phyloP scores from a whole-genome alignment of 2,797 vertebrate species.

The Nyctibius grandis region DNA sequence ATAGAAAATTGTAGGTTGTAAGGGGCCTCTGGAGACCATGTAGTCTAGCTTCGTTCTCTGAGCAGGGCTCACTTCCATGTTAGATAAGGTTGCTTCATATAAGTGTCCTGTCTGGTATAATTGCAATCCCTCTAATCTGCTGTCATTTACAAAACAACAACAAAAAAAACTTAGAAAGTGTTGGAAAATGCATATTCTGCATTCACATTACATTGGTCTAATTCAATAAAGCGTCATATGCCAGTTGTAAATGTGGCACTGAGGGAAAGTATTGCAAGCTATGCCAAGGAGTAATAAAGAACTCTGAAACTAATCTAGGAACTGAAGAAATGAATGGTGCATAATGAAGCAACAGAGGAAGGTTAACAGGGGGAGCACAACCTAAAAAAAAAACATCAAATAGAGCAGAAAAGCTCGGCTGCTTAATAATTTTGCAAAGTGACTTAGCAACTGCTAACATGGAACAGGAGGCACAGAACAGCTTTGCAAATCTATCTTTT shows the following conservation, averaged over 20 bases:
- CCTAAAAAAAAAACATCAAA: conserved; percentile 23
- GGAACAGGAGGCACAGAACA: background rate
- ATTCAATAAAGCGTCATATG: background rate
- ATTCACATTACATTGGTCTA: background rate
- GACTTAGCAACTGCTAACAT: background rate
- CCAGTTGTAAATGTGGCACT: background rate
- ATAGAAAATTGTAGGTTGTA: background rate
- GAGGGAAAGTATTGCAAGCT: background rate
- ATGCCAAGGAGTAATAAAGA: background rate
- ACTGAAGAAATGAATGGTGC: background rate
- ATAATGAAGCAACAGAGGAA: background rate
- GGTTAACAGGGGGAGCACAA: background rate
- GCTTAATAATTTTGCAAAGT: conserved; percentile 1
- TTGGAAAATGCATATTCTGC: background rate
- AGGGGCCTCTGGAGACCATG: background rate
- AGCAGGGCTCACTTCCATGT: background rate
- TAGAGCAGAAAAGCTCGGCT: background rate
- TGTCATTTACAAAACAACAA: background rate
- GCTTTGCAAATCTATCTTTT: background rate
- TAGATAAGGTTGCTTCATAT: background rate
- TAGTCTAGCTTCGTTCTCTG: background rate
- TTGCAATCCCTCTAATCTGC: background rate
- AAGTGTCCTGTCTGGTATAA: background rate
- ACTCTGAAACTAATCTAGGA: background rate
- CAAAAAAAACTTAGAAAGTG: background rate